Evolutionary conservation across 2,797 vertebrate genomes (phyloP), one percentile per base, ranked within the genome.

Genomic region (Lindbergichthys nudifrons): DNA sequence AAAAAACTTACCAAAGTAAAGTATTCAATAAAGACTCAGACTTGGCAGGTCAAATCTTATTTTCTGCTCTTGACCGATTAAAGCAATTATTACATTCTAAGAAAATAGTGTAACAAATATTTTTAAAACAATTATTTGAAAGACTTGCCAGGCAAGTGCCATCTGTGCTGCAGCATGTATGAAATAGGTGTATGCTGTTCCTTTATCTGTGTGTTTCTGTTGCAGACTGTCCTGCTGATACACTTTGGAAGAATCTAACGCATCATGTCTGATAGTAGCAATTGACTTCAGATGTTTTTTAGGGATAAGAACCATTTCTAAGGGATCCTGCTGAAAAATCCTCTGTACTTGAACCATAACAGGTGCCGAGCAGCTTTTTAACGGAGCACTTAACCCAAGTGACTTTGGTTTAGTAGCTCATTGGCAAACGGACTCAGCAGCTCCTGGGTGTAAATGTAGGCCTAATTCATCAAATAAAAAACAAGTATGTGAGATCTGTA

Each of bases 381-480:
- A 21, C 15, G 18, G 2, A 61, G 23, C 47, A 11, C 10, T 57
- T 26, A 12, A 46, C 12, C 42, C 15, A 5, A 11, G 12, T 32
- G 16, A 43, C 16, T 21, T 45, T 16, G 23, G 45, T 32, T 58
- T 8, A 59, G 54, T 47, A 36, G 46, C 48, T 61, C 47, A 1
- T n/a, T 70, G 66, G 15, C 30, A 32, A 32, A 32, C 4, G 5
- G 30, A 32, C 32, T 42, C 42, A 48, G 42, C 59, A 56, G 19
- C 51, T 63, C 10, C 42, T 57, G 11, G 43, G 45, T 50, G 36
- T 14, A 2, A 76, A 58, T 6, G n/a, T 32, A 32, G 30, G 30
- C 1, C 7, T 45, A 14, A 64, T 70, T 51, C 39, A 70, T 64
- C 66, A 70, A 12, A n/a, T 45, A 5, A 42, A 54, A 64, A 50